These are phyloP conservation scores for Cotesia glomerata DNA, from an alignment of 1,140 invertebrate species.

Conservation along the genomic window DNA sequence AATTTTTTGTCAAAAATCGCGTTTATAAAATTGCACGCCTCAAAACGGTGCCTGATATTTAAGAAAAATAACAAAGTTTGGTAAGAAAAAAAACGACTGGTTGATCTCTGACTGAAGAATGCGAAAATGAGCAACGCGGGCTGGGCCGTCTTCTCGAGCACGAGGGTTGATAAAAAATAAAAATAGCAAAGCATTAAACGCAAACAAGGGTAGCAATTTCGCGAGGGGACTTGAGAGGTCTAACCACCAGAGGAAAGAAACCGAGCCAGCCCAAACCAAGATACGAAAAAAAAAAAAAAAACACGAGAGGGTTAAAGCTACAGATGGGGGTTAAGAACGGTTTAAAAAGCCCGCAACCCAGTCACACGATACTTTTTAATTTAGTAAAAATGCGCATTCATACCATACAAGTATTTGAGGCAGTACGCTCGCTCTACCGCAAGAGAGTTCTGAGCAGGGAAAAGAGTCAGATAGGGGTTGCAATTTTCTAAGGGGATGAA, in stretches of 20 bases:
- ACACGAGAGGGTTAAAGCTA: conserved; percentile 46
- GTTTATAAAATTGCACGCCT: background rate
- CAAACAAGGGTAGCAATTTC: conserved; percentile 60
- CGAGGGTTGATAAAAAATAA: conserved; percentile 35
- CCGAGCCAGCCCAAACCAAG: conserved; percentile 26
- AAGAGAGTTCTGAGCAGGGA: too few relatives aligned
- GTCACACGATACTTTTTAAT: conserved; percentile 64
- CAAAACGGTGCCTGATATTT: conserved; percentile 24
- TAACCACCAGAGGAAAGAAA: conserved; percentile 30
- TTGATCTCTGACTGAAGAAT: conserved; percentile 16
- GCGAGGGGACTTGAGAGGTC: conserved; percentile 49
- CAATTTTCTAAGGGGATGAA: conserved; percentile 3
- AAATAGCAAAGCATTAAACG: conserved; percentile 54
- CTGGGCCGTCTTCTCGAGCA: conserved; percentile 5
- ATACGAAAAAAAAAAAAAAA: conserved; percentile 6
- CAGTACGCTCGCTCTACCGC: conserved; percentile 22
- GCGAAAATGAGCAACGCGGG: conserved; percentile 29
- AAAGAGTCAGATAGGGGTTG: conserved; percentile 4
- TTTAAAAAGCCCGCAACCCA: conserved; percentile 52
- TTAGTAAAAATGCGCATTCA: conserved; percentile 63
- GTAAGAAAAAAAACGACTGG: too few relatives aligned
- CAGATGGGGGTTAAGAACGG: conserved; percentile 51
- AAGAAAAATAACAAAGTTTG: background rate
- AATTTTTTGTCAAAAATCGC: too few relatives aligned
- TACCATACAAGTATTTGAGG: conserved; percentile 45